Base-by-base conservation (phyloP, 2,113 vertebrate genomes). In the Pogonocichla stellata region DNA sequence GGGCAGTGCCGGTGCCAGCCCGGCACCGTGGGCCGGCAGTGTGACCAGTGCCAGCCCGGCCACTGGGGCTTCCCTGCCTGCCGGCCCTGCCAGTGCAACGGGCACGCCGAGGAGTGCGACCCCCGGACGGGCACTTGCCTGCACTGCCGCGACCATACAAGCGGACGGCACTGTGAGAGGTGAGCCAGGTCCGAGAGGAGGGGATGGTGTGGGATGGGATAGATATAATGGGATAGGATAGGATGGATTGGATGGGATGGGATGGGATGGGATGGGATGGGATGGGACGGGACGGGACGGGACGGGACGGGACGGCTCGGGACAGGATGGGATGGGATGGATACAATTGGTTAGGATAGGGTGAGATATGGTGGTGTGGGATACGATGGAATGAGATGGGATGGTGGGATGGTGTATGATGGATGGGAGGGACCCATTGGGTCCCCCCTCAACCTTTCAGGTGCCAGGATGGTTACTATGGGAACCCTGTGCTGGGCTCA, bases 11-110 rank as follows among this genome's bases (percentile, higher is more conserved):
- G 20, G 18, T 99, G 98, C 95, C 91, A 79, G 36, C 90, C 80
- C 0, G 98, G 98, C 2, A 78, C 98, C 0, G 78, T 93, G 1
- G 98, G 98, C 20, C 96, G 97, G 14, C 97, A 90, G 89, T 99
- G 99, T 86, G 98, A 99, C 9, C 97, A 94, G 71, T 99, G 99
- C 93, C 99, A 99, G 94, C 92, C 94, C 0, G 98, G 99, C 33
- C 98, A 99, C 97, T 99, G 99, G 99, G 99, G 99, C 77, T 99
- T 99, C 96, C 99, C 99, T 8, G 97, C 86, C 95, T 99, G 99
- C 96, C 97, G 93, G 65, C 98, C 97, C 1, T 99, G 99, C 95
- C 98, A 98, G 69, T 99, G 99, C 90, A 99, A 99, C 0, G 98
- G 99, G 23, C 99, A 98, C 1, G 83, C 99, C 0, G 98, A 99